Conservation (phyloP, 2,888 invertebrate species). For the Euphydryas editha region DNA sequence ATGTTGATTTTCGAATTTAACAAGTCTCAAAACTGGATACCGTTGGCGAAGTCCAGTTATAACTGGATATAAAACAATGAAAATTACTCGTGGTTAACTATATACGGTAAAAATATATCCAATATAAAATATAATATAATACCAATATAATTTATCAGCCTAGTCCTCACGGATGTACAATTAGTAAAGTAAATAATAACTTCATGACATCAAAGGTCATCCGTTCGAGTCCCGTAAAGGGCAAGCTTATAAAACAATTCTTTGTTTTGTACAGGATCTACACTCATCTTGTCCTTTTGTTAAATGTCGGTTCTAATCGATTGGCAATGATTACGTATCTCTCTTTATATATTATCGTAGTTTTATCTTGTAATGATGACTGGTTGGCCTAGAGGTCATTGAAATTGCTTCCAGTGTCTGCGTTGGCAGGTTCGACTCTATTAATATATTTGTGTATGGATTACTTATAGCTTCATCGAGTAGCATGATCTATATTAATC, state of each 20-base stretch:
- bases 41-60: no score
- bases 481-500: no score
- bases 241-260: conserved; percentile 2
- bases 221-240: conserved; percentile 12
- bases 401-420: no score
- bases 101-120: no score
- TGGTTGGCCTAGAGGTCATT: not conserved
- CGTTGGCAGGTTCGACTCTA: no score
- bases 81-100: not conserved
- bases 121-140: no score
- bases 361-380: not conserved
- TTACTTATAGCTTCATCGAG: no score
- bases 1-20: no score
- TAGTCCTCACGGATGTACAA: conserved; percentile 20
- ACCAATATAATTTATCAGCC: not conserved
- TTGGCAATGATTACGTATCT: not conserved
- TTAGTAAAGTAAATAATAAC: conserved; percentile 22
- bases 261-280: conserved; percentile 13
- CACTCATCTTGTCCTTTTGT: conserved; percentile 10
- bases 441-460: no score
- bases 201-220: conserved; percentile 20
- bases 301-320: conserved; percentile 16
- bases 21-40: no score
- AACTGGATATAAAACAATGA: no score
- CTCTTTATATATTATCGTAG: not conserved